A percentile compares a stretch with the other conserved stretches of the same genome.
phyloP scores from a whole-genome alignment of 2,797 vertebrate genomes.

The Hylomyscus alleni region DNA sequence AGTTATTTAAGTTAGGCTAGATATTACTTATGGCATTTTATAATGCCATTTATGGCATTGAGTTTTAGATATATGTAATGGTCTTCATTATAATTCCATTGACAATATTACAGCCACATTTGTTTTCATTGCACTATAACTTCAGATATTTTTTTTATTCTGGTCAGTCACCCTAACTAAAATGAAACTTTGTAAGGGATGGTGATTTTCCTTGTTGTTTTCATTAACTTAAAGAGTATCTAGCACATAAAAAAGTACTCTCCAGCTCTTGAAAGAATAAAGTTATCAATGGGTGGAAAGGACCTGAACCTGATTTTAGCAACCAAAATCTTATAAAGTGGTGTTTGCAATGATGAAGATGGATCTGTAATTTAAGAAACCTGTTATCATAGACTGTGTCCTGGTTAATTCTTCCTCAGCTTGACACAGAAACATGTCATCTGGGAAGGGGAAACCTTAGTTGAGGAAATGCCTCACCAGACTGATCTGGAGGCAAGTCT shows the following conservation, averaged over 20 bases:
- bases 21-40: background rate
- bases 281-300: background rate
- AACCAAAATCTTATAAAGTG: background rate
- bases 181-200: background rate
- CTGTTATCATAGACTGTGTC: background rate
- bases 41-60: background rate
- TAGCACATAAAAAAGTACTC: background rate
- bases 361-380: background rate
- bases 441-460: background rate
- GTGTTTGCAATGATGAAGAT: background rate
- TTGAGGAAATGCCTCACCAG: background rate
- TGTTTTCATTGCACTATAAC: background rate
- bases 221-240: background rate
- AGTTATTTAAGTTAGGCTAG: slow-evolving; percentile 57
- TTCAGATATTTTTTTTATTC: slow-evolving; percentile 18
- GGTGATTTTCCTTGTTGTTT: background rate
- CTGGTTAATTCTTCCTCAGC: background rate
- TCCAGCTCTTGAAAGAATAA: background rate
- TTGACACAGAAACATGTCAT: background rate
- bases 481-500: background rate
- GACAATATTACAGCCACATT: background rate
- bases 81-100: background rate
- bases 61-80: slow-evolving; percentile 29
- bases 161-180: background rate
- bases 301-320: background rate